Evolutionary conservation across 2,888 invertebrate species (phyloP).

Genomic region (Calephelis perditalis): DNA sequence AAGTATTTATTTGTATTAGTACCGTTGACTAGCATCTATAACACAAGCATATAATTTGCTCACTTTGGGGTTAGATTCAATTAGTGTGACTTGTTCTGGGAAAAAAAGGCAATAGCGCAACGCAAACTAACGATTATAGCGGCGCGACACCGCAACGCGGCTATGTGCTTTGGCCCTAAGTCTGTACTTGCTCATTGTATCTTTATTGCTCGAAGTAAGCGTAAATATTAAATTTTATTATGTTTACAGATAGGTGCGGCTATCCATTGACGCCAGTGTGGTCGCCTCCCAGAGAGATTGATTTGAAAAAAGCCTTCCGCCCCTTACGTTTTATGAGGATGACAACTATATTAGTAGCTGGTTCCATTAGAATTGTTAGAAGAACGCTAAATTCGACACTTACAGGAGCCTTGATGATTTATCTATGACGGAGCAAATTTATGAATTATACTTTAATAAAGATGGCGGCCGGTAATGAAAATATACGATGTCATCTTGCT

Average conservation of each 20-base stretch:
- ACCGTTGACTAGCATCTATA: no score
- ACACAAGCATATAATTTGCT: no score
- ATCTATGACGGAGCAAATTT: constrained; percentile 61
- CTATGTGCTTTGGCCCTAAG: constrained; percentile 1
- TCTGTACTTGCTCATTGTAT: constrained; percentile 65
- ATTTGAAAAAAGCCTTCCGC: constrained; percentile 52
- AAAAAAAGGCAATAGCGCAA: no score
- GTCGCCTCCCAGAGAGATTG: constrained; percentile 65
- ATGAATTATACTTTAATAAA: constrained; percentile 36
- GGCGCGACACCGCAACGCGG: no score
- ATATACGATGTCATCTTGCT: constrained; percentile 61
- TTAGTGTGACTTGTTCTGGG: no score
- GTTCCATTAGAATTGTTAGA: constrained; percentile 32
- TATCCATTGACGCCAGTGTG: constrained; percentile 44
- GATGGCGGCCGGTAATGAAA: constrained; percentile 41
- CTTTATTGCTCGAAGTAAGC: constrained; percentile 64
- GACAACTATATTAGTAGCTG: constrained; percentile 62
- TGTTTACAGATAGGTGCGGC: constrained; percentile 67
- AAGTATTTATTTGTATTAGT: no score
- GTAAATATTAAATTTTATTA: constrained; percentile 74
- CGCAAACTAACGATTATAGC: no score
- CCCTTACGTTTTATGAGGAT: constrained; percentile 59
- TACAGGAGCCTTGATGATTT: constrained; percentile 55
- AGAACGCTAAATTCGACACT: constrained; percentile 69
- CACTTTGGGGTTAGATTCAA: no score